Conservation (phyloP, 2,797 vertebrate genomes). For the Tokudaia muenninki region DNA sequence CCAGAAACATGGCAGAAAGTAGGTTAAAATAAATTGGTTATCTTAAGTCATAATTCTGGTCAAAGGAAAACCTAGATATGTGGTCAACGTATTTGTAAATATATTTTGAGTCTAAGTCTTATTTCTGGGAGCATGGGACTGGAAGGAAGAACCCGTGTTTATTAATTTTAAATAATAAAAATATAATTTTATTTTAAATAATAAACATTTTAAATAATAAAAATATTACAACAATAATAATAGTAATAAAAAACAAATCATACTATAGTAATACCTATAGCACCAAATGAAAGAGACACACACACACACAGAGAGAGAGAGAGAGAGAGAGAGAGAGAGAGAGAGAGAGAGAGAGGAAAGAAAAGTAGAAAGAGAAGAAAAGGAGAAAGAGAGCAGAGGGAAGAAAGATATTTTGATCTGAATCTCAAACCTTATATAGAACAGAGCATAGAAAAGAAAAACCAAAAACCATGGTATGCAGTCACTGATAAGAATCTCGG, state of each 20-base stretch:
- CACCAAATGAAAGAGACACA: too few relatives aligned
- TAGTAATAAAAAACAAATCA: not conserved
- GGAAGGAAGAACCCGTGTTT: not conserved
- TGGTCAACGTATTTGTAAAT: not conserved
- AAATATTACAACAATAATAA: not conserved
- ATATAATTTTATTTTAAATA: not conserved
- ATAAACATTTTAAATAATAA: not conserved
- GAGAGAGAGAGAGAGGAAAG: too few relatives aligned
- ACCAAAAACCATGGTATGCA: too few relatives aligned
- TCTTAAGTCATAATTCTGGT: not conserved
- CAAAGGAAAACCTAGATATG: not conserved
- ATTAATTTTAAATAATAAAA: not conserved
- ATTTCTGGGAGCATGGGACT: not conserved
- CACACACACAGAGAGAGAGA: too few relatives aligned
- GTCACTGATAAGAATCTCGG: too few relatives aligned
- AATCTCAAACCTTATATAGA: not conserved
- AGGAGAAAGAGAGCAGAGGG: not conserved
- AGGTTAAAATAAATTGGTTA: not conserved
- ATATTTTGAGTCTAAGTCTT: not conserved
- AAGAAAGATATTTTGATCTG: not conserved
- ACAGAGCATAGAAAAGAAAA: not conserved
- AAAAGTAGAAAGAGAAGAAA: not conserved
- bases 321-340: too few relatives aligned
- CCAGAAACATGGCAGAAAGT: not conserved
- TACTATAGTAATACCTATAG: not conserved